Conservation (phyloP, 2,888 invertebrate genomes). For the Drosophila picticornis region DNA sequence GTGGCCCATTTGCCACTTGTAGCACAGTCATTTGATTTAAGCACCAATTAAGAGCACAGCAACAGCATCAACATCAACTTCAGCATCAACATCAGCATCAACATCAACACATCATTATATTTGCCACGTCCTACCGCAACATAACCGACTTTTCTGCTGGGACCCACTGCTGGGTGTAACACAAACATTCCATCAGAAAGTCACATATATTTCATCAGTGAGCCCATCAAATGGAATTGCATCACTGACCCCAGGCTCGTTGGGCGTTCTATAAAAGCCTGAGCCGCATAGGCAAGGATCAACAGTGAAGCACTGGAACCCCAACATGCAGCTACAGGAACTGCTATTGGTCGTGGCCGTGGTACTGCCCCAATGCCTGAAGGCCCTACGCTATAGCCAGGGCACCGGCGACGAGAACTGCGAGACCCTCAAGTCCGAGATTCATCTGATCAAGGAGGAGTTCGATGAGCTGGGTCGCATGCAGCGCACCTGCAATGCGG, state of each 20-base stretch:
- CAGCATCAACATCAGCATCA: slow-evolving; percentile 8
- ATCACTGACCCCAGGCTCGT: slow-evolving; percentile 23
- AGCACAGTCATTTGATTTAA: slow-evolving; percentile 68
- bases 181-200: slow-evolving; percentile 72
- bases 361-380: slow-evolving; percentile 49
- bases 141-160: slow-evolving; percentile 30
- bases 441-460: slow-evolving; percentile 96
- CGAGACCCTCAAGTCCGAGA: slow-evolving; percentile 94
- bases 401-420: slow-evolving; percentile 90
- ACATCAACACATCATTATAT: slow-evolving; percentile 10
- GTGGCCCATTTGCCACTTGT: slow-evolving; percentile 38
- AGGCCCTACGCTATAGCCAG: slow-evolving; percentile 78
- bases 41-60: slow-evolving; percentile 63
- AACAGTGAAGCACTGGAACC: slow-evolving; percentile 52
- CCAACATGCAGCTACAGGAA: slow-evolving; percentile 65
- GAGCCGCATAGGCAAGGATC: slow-evolving; percentile 1
- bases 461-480: slow-evolving; percentile 94
- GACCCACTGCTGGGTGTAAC: slow-evolving; percentile 67
- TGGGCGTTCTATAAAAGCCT: slow-evolving; percentile 58
- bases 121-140: slow-evolving; percentile 65
- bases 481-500: slow-evolving; percentile 94
- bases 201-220: slow-evolving; percentile 52
- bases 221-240: slow-evolving; percentile 59
- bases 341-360: slow-evolving; percentile 59
- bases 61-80: slow-evolving; percentile 11